Evolutionary conservation across 2,113 vertebrate species (phyloP), one percentile per base, ranked within the genome.

Genomic region (Phylloscopus whistleri): DNA sequence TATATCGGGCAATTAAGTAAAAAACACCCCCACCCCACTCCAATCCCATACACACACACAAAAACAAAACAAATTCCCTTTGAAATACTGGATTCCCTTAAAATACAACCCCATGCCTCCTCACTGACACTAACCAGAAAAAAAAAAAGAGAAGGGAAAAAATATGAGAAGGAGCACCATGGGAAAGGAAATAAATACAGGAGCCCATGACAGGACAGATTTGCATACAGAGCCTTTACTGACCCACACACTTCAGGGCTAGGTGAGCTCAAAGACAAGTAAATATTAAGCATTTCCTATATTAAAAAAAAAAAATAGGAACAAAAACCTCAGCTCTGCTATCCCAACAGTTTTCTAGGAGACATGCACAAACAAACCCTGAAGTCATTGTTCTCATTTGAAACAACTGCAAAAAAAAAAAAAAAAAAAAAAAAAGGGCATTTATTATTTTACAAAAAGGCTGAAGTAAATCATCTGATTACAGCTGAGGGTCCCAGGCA

Each of bases 161-260:
- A 24, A 37, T 43, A 28, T 13, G 49, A 77, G 51, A 86, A 84
- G 78, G 13, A 53, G 41, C 0, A 0, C 56, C 76, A 67, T 33
- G 72, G 78, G 66, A 85, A 82, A 89, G 63, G 66, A 91, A 94
- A 87, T 89, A 91, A 92, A 89, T 67, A 63, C 4, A 87, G 13
- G 33, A 95, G 44, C 37, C 77, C 21, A 27, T 31, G 69, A 81
- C 69, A 90, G 77, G 67, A 35, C 44, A 87, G 58, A 91, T 87
- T 72, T 84, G 72, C 87, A 85, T 75, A 58, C 18, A 80, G 63
- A 79, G 58, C 37, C 46, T 30, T 90, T 43, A 31, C 51, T 27
- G 44, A 80, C 51, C 69, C 2, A 20, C 43, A 67, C 39, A 5
- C 24, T 80, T 33, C 69, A 48, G 56, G 44, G 19, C 46, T 33